Evolutionary conservation across 2,888 invertebrate genomes (phyloP).

Genomic region (Heliothis peltigera): DNA sequence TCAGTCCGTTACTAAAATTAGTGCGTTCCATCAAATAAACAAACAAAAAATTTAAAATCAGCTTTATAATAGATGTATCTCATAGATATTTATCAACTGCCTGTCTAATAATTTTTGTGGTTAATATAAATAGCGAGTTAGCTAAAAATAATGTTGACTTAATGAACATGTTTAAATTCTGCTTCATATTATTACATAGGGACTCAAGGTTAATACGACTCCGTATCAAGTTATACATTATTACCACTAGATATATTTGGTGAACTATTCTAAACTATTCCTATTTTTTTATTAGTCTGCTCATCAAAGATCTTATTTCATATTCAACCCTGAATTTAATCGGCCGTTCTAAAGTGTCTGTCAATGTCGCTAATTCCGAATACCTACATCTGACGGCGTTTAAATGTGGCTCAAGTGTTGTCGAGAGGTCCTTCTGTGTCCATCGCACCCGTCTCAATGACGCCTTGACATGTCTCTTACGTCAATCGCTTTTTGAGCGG

Average conservation of each 20-base stretch:
- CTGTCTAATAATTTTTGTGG: neutral
- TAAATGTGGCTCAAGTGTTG: slow-evolving; percentile 34
- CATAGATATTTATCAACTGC: too few relatives aligned
- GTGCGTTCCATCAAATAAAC: too few relatives aligned
- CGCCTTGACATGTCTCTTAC: slow-evolving; percentile 33
- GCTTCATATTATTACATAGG: neutral
- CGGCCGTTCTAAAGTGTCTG: slow-evolving; percentile 1
- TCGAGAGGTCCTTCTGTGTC: slow-evolving; percentile 48
- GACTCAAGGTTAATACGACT: neutral
- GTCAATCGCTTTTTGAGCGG: slow-evolving; percentile 30
- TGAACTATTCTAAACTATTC: neutral
- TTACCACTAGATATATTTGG: too few relatives aligned
- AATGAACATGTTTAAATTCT: neutral
- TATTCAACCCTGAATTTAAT: neutral
- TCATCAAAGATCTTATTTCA: neutral
- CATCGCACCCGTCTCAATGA: slow-evolving; percentile 40
- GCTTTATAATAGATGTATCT: too few relatives aligned
- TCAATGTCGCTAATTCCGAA: slow-evolving; percentile 20
- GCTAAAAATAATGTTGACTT: neutral
- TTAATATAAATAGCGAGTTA: neutral
- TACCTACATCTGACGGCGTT: slow-evolving; percentile 20
- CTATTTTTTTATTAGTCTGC: neutral
- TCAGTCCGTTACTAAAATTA: too few relatives aligned
- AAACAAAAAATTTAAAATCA: too few relatives aligned
- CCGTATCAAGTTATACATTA: too few relatives aligned